Evolutionary conservation across 2,113 vertebrate species (phyloP).

Genomic region (Esox niger): DNA sequence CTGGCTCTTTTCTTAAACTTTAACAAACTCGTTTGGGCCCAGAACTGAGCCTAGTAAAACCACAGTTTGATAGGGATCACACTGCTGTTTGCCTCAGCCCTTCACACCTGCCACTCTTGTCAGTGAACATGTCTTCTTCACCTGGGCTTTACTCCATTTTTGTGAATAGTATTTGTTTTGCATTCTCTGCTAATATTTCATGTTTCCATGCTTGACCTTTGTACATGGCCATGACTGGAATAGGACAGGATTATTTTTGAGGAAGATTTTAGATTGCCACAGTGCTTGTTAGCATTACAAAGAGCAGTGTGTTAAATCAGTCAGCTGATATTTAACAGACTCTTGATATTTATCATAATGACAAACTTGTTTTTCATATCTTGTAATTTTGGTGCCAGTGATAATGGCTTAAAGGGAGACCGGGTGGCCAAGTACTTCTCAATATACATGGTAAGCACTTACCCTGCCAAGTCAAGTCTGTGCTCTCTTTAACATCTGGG

Average conservation of each 20-base stretch:
- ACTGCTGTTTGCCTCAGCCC: background rate
- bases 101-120: background rate
- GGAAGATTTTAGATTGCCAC: slow-evolving; percentile 19
- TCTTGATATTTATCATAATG: background rate
- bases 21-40: slow-evolving; percentile 25
- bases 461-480: background rate
- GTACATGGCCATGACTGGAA: background rate
- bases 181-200: slow-evolving; percentile 37
- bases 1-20: slow-evolving; percentile 27
- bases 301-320: background rate
- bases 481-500: slow-evolving; percentile 2
- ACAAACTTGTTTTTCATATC: background rate
- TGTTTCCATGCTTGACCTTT: slow-evolving; percentile 35
- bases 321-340: slow-evolving; percentile 16
- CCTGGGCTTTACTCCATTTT: background rate
- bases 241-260: slow-evolving; percentile 16
- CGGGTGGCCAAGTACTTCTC: background rate
- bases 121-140: background rate
- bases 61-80: slow-evolving; percentile 15
- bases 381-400: slow-evolving; percentile 10
- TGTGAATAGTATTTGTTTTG: background rate
- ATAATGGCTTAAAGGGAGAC: slow-evolving; percentile 10
- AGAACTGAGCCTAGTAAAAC: slow-evolving; percentile 24
- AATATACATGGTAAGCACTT: background rate
- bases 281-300: slow-evolving; percentile 1